Evolutionary conservation across 2,113 vertebrate genomes (phyloP).

Genomic region (Gymnobelideus leadbeateri): DNA sequence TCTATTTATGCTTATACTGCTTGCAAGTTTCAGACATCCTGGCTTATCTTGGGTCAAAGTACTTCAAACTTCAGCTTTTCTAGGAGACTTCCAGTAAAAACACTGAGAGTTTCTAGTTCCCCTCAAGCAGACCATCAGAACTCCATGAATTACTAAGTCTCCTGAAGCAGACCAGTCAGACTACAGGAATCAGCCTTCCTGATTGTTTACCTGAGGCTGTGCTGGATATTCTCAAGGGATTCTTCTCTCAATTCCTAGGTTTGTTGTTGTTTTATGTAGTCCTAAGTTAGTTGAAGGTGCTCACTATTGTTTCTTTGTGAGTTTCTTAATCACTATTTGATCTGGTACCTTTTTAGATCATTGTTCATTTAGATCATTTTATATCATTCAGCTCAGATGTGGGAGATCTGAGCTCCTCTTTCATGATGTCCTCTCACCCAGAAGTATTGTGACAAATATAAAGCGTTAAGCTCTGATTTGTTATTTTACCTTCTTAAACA

Average conservation of each 20-base stretch:
- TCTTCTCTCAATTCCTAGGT: neutral
- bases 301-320: neutral
- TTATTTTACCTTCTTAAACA: neutral
- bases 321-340: neutral
- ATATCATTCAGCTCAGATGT: neutral
- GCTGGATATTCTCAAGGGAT: neutral
- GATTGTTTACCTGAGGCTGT: neutral
- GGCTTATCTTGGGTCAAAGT: neutral
- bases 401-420: neutral
- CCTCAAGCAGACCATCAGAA: neutral
- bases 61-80: neutral
- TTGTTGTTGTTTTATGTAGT: neutral
- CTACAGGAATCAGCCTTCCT: neutral
- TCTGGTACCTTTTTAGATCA: neutral
- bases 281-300: neutral
- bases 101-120: neutral
- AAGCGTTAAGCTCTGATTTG: neutral
- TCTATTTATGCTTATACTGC: neutral
- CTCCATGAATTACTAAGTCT: neutral
- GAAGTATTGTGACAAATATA: neutral
- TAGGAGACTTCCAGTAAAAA: neutral
- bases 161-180: neutral
- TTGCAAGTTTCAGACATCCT: neutral
- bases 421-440: neutral
- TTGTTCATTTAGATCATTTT: neutral